These are phyloP conservation scores for Acipenser ruthenus DNA, from an alignment of 2,797 vertebrate genomes.

Conservation along the genomic window DNA sequence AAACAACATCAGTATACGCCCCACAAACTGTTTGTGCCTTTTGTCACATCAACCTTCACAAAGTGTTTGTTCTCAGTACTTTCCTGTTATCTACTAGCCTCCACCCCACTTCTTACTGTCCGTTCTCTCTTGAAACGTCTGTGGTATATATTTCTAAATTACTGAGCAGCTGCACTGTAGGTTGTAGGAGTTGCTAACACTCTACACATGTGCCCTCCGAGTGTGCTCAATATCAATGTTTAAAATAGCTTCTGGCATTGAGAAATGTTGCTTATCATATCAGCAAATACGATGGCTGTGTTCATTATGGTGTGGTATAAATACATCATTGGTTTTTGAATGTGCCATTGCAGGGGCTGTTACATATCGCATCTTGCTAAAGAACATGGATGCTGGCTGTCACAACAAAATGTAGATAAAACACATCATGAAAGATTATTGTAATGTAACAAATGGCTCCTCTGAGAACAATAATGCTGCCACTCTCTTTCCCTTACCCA, in stretches of 20 bases:
- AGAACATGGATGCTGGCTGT: background rate
- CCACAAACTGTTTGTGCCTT: too few species aligned
- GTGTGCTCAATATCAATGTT: background rate
- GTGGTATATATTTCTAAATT: too few species aligned
- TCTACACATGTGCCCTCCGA: background rate
- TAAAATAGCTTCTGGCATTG: conserved; percentile 1
- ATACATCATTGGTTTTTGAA: background rate
- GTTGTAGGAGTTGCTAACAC: too few species aligned
- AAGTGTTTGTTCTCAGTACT: too few species aligned
- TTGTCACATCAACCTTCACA: too few species aligned
- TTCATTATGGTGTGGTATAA: conserved; percentile 1
- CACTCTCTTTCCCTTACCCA: background rate
- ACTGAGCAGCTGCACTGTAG: too few species aligned
- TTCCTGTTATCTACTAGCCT: too few species aligned
- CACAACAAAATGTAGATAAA: conserved; percentile 1
- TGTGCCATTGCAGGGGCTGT: background rate
- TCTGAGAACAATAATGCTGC: background rate
- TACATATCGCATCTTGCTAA: background rate
- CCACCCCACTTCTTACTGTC: too few species aligned
- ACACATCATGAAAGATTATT: background rate
- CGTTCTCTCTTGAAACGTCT: too few species aligned
- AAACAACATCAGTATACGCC: too few species aligned
- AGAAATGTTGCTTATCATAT: background rate
- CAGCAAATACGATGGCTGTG: background rate
- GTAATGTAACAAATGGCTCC: background rate